These are phyloP conservation scores for Coleophora flavipennella DNA, from an alignment of 2,888 invertebrate species.

Conservation along the genomic window DNA sequence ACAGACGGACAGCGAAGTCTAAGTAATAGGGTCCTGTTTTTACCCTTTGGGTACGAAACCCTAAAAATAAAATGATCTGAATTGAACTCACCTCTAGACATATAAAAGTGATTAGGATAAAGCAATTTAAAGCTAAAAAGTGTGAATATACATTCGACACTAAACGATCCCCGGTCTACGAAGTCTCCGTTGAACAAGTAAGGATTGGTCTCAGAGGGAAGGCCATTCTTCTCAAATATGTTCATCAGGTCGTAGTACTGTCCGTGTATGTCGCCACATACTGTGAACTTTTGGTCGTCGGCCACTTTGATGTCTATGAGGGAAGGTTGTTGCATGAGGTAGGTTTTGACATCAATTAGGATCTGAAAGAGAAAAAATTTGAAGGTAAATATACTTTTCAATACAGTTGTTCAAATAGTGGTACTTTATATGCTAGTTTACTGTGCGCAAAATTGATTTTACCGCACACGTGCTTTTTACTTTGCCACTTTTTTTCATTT, in stretches of 20 bases:
- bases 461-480: no score
- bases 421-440: no score
- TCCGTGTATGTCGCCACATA: conserved; percentile 99
- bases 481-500: no score
- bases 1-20: no score
- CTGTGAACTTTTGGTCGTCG: conserved; percentile 92
- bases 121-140: conserved; percentile 97
- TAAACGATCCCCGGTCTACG: conserved; percentile 99
- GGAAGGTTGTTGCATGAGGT: conserved; percentile 88
- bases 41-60: no score
- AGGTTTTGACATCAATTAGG: conserved; percentile 88
- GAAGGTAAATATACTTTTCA: no score
- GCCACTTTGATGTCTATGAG: conserved; percentile 92
- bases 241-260: conserved; percentile 99
- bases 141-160: conserved; percentile 98
- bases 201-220: conserved; percentile 95
- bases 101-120: conserved; percentile 96
- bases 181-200: conserved; percentile 99
- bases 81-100: conserved; percentile 89
- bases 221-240: conserved; percentile 97
- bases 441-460: no score
- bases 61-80: not conserved
- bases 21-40: no score
- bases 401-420: no score
- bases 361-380: conserved; percentile 75